Percentiles rank a stretch among this genome's conserved stretches.
These are phyloP conservation scores for Microchrysa polita DNA, from an alignment of 2,888 invertebrate genomes.

Conservation along the genomic window DNA sequence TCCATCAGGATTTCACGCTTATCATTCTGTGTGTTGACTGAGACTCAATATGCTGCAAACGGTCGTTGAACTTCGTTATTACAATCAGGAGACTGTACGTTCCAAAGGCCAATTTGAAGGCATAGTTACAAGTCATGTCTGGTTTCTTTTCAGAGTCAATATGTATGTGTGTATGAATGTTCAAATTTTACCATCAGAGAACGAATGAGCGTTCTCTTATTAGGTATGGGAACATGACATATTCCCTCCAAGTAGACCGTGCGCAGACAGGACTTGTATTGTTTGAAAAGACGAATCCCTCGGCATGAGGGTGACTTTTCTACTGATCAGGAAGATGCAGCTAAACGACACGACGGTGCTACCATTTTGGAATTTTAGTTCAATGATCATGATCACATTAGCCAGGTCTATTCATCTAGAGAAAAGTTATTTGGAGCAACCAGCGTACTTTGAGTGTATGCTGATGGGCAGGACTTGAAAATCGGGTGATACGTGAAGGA, in stretches of 20 bases:
- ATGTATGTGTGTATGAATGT: too few species aligned
- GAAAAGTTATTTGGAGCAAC: neutral
- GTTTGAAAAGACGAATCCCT: constrained; percentile 40
- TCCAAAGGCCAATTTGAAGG: constrained; percentile 8
- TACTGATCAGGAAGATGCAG: constrained; percentile 1
- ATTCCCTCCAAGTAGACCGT: constrained; percentile 26
- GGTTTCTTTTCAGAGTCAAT: constrained; percentile 28
- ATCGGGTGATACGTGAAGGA: too few species aligned
- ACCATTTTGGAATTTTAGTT: neutral
- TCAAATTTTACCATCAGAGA: neutral
- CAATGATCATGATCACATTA: neutral
- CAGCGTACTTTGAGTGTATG: neutral
- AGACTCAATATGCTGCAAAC: neutral
- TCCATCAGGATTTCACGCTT: constrained; percentile 48
- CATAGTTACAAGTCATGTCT: constrained; percentile 22
- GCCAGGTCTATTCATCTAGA: too few species aligned
- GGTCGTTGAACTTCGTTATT: constrained; percentile 22
- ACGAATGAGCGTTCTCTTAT: constrained; percentile 39
- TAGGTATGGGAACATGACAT: constrained; percentile 13
- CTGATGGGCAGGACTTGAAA: too few species aligned
- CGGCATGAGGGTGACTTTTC: constrained; percentile 35
- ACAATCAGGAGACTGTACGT: constrained; percentile 14
- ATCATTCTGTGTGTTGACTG: constrained; percentile 16
- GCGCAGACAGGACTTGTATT: constrained; percentile 41
- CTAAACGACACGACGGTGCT: neutral